Evolutionary conservation across 2,797 vertebrate species (phyloP).

Genomic region (Petrocephalus sullivani): DNA sequence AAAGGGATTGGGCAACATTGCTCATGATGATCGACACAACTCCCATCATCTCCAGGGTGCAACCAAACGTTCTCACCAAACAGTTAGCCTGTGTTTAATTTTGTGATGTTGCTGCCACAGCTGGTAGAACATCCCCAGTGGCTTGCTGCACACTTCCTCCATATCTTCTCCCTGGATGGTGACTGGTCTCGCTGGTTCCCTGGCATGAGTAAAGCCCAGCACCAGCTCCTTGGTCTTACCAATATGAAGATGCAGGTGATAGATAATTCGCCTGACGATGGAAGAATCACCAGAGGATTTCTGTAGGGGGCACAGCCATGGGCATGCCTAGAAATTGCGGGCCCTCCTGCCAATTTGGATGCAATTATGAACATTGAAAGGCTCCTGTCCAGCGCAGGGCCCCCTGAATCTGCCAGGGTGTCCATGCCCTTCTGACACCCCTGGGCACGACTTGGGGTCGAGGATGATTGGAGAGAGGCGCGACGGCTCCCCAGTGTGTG

Average conservation of each 20-base stretch:
- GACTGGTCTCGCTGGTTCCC: no score
- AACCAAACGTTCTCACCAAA: not conserved
- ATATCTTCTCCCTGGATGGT: no score
- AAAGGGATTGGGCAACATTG: not conserved
- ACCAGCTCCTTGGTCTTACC: no score
- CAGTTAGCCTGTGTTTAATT: not conserved
- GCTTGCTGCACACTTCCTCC: not conserved
- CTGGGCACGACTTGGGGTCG: not conserved
- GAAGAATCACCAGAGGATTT: not conserved
- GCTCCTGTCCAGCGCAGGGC: not conserved
- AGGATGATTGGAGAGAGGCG: not conserved
- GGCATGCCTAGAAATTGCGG: not conserved
- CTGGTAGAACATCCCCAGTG: not conserved
- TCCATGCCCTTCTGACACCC: not conserved
- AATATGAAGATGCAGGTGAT: no score
- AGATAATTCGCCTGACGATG: not conserved
- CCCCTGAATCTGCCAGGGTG: not conserved
- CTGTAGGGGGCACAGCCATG: not conserved
- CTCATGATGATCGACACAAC: not conserved
- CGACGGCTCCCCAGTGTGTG: not conserved
- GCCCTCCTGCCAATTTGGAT: not conserved
- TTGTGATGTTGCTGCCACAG: not conserved
- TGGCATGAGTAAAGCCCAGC: no score
- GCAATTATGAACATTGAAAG: not conserved
- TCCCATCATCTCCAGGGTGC: not conserved